Percentiles rank a stretch among this genome's conserved stretches.
phyloP scores from a whole-genome alignment of 2,113 vertebrate genomes.

The Paramormyrops kingsleyae region DNA sequence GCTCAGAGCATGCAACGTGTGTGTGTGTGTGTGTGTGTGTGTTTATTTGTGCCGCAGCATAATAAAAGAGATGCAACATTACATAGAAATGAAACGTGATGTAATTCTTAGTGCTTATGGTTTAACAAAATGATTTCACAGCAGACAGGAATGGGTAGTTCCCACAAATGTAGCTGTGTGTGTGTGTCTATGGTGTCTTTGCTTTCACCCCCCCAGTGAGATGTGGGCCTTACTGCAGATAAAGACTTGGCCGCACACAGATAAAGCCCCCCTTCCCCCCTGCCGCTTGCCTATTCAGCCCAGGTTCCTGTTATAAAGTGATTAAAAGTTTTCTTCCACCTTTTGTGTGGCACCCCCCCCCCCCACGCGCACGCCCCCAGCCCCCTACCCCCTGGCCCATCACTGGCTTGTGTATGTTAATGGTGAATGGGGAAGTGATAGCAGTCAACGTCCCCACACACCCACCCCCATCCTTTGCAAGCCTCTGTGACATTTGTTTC shows the following conservation, averaged over 20 bases:
- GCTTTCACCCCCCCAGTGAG: not conserved
- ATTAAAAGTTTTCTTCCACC: constrained; percentile 52
- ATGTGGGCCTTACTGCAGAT: not conserved
- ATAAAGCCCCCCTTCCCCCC: constrained; percentile 41
- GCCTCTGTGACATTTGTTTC: constrained; percentile 22
- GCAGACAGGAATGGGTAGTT: not conserved
- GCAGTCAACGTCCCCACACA: constrained; percentile 22
- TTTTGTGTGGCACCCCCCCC: constrained; percentile 23
- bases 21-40: not conserved
- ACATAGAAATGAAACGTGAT: not conserved
- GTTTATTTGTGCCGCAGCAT: not conserved
- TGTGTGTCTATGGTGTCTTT: not conserved
- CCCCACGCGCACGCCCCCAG: not conserved
- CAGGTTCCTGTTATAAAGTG: constrained; percentile 66
- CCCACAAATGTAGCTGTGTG: not conserved
- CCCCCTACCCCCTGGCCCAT: not conserved
- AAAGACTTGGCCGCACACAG: constrained; percentile 48
- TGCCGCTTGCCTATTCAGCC: constrained; percentile 42
- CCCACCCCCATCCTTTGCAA: not conserved
- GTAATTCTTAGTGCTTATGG: not conserved
- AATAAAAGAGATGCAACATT: not conserved
- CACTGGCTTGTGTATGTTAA: constrained; percentile 28
- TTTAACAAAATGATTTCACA: not conserved
- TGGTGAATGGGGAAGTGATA: constrained; percentile 18
- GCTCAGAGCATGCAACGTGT: not conserved